A percentile compares a stretch with the other conserved stretches of the same genome.
Evolutionary conservation across 2,113 vertebrate genomes (phyloP).

Genomic region (Gadus chalcogrammus): DNA sequence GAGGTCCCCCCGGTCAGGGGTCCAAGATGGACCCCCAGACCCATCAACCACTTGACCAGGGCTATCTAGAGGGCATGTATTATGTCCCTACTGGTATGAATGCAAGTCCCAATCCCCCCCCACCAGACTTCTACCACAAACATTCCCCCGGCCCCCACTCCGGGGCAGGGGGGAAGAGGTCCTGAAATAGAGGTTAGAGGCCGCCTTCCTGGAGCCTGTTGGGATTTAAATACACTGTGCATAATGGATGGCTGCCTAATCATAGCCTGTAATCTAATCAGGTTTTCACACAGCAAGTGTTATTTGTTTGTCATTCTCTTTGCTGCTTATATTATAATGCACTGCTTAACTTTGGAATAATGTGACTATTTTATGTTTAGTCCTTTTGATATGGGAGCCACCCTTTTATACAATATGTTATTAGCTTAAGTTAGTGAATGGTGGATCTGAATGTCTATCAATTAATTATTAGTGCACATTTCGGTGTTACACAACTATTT

Average conservation of each 20-base stretch:
- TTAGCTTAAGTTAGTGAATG: conserved; percentile 14
- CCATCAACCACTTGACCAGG: conserved; percentile 75
- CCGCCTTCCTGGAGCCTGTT: conserved; percentile 65
- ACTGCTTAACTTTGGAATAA: conserved; percentile 26
- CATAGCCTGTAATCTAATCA: conserved; percentile 63
- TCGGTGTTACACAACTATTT: conserved; percentile 22
- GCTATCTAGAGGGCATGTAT: conserved; percentile 85
- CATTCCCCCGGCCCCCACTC: conserved; percentile 65
- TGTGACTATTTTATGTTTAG: too few species aligned
- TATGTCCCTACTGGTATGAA: conserved; percentile 87
- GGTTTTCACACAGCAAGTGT: conserved; percentile 56
- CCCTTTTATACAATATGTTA: conserved; percentile 33
- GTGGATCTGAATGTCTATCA: conserved; percentile 26
- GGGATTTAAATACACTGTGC: conserved; percentile 66
- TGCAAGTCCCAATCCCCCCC: conserved; percentile 77
- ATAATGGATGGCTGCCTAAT: conserved; percentile 55
- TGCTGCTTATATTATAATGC: conserved; percentile 46
- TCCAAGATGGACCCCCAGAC: conserved; percentile 70
- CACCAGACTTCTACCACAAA: conserved; percentile 74
- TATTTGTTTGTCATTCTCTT: conserved; percentile 49
- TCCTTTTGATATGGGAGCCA: too few species aligned
- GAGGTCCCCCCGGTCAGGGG: conserved; percentile 61
- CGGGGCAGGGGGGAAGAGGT: conserved; percentile 75
- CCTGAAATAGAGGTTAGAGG: conserved; percentile 69
- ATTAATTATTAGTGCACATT: conserved; percentile 15